Evolutionary conservation across 92 coral and sea anemone genomes (phyloP).

Genomic region (Pocillopora meandrina): DNA sequence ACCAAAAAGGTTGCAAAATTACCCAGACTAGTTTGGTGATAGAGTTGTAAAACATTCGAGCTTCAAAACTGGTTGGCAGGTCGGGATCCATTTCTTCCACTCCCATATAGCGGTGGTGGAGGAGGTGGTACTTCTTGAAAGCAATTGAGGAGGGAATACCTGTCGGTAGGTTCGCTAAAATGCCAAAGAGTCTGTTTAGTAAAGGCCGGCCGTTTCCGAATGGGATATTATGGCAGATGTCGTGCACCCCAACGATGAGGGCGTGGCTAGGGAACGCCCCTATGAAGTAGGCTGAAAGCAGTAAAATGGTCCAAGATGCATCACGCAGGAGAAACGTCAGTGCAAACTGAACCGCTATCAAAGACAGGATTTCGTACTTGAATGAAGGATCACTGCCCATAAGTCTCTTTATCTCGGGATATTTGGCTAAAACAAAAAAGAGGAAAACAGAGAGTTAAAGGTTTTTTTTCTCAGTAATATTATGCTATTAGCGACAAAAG

Average conservation of each 20-base stretch:
- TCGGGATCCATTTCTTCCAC: conserved; percentile 64
- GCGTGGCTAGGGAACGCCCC: conserved; percentile 60
- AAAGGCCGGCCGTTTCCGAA: conserved; percentile 59
- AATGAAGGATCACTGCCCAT: conserved; percentile 66
- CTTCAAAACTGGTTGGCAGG: conserved; percentile 66
- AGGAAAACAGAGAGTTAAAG: not conserved
- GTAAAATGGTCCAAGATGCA: conserved; percentile 46
- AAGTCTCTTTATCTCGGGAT: conserved; percentile 66
- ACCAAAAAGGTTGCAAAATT: conserved; percentile 51
- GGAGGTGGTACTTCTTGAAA: conserved; percentile 57
- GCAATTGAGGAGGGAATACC: conserved; percentile 56
- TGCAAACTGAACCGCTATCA: conserved; percentile 40
- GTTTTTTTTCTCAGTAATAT: not conserved
- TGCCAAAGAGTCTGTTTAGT: conserved; percentile 51
- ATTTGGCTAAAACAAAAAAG: conserved; percentile 33
- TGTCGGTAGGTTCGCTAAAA: conserved; percentile 59
- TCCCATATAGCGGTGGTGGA: conserved; percentile 75
- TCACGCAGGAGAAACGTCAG: conserved; percentile 43
- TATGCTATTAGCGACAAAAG: no score
- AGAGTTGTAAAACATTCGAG: conserved; percentile 53
- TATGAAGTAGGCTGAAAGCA: conserved; percentile 41
- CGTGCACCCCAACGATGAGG: conserved; percentile 55
- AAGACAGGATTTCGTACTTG: conserved; percentile 50
- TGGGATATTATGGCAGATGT: conserved; percentile 65
- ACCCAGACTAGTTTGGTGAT: conserved; percentile 59